Conservation (phyloP, 2,888 invertebrate species). For the Machimus atricapillus region DNA sequence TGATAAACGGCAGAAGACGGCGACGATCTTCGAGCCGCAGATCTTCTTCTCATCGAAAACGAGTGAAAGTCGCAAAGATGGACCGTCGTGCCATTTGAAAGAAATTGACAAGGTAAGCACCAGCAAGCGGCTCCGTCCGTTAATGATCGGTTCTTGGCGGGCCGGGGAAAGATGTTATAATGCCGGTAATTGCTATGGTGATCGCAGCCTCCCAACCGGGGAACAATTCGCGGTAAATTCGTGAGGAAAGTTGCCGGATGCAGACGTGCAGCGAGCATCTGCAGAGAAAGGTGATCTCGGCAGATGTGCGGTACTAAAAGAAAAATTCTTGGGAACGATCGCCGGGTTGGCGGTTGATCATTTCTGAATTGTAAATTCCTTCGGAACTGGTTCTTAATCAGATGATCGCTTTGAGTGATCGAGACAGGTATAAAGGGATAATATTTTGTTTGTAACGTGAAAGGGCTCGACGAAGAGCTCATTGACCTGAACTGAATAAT, state of each 20-base stretch:
- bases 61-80: neutral
- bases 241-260: neutral
- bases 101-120: conserved; percentile 12
- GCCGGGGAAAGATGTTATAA: neutral
- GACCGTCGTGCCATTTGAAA: neutral
- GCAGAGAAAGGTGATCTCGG: neutral
- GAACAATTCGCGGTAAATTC: neutral
- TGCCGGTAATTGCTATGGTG: neutral
- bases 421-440: neutral
- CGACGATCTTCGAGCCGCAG: neutral
- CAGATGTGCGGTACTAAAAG: neutral
- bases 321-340: conserved; percentile 3
- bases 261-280: neutral
- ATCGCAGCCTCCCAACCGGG: neutral
- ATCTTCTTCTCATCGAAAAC: neutral
- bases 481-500: neutral
- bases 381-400: conserved; percentile 19
- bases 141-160: neutral
- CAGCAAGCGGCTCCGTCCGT: neutral
- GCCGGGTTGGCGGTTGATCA: neutral
- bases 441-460: neutral
- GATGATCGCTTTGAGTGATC: conserved; percentile 3
- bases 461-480: neutral
- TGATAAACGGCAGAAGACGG: neutral
- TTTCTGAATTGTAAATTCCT: neutral